Base-by-base conservation (phyloP, 2,113 vertebrate species). In the Peromyscus maniculatus region DNA sequence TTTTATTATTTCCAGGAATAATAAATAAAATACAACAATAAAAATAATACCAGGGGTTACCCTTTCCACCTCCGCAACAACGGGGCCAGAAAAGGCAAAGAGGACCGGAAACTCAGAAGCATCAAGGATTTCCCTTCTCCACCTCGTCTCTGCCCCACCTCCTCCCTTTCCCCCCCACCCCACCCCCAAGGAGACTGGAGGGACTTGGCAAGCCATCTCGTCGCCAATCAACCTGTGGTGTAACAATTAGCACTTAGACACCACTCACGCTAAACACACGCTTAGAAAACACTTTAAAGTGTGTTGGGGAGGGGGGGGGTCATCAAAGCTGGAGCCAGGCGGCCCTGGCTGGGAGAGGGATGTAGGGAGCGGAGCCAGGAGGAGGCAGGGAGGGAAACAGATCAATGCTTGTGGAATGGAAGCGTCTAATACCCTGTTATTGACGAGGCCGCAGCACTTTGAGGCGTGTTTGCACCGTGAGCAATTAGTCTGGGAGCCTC, bases 151-250 rank as follows among this genome's bases (percentile, higher is more conserved):
- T 95, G n/a, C 6, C 77, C 52, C 91, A 96, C 59, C 2, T 0
- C 87, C 97, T 94, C 96, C n/a, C 6, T 7, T 83, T 16, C 95
- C 97, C 88, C 15, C 94, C 96, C 93, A n/a, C 87, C 89, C 89
- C 86, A 84, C 90, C 95, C 96, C 94, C 21, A 57, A 74, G 94
- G 98, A 98, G 98, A 97, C 97, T 77, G 94, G 75, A 98, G 97
- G 98, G 98, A 98, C 98, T 98, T 99, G 98, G 98, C 98, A 98
- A 98, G 98, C 98, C 99, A 99, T 98, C 98, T 99, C 98, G 98
- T 98, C 98, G 98, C 98, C 98, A 98, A 99, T 99, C 99, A 99
- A 99, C 99, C 98, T 98, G 99, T 98, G 99, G 99, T 99, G 99
- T 99, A 99, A 99, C 99, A 98, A 98, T 99, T 99, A 99, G 99